A percentile compares a stretch with the other conserved stretches of the same genome.
These are phyloP conservation scores for Plusia festucae DNA, from an alignment of 2,888 invertebrate species.

Conservation along the genomic window DNA sequence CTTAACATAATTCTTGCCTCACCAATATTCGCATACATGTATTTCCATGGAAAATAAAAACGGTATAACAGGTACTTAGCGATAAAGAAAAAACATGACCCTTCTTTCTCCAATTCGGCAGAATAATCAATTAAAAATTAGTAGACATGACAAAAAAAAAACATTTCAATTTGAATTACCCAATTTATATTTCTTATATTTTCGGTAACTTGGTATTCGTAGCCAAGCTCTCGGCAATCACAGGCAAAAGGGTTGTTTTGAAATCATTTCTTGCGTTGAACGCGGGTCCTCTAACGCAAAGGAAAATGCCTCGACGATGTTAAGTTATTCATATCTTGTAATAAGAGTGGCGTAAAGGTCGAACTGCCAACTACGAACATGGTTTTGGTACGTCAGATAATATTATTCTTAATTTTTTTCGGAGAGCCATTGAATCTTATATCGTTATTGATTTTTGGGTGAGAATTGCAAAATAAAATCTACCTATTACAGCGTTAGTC, in stretches of 20 bases:
- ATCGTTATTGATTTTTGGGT: too few species aligned
- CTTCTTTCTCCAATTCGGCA: too few species aligned
- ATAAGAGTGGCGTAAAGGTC: neutral
- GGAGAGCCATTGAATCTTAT: too few species aligned
- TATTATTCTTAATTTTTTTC: neutral
- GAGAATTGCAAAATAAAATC: too few species aligned
- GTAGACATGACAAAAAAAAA: too few species aligned
- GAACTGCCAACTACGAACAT: neutral
- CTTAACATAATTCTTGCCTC: too few species aligned
- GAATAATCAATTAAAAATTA: too few species aligned
- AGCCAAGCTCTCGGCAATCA: neutral
- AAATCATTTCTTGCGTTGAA: neutral
- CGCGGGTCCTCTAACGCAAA: constrained; percentile 1
- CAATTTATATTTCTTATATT: neutral
- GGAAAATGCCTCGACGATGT: neutral
- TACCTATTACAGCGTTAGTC: too few species aligned
- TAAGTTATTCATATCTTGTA: constrained; percentile 6
- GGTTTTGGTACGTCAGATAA: neutral
- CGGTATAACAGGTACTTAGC: too few species aligned
- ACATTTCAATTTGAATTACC: neutral
- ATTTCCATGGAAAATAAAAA: too few species aligned
- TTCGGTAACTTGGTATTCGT: neutral
- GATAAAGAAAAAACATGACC: too few species aligned
- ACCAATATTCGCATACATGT: too few species aligned
- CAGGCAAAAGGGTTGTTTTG: neutral